Conservation (phyloP, 2,113 vertebrate genomes). For the Pituophis catenifer region DNA sequence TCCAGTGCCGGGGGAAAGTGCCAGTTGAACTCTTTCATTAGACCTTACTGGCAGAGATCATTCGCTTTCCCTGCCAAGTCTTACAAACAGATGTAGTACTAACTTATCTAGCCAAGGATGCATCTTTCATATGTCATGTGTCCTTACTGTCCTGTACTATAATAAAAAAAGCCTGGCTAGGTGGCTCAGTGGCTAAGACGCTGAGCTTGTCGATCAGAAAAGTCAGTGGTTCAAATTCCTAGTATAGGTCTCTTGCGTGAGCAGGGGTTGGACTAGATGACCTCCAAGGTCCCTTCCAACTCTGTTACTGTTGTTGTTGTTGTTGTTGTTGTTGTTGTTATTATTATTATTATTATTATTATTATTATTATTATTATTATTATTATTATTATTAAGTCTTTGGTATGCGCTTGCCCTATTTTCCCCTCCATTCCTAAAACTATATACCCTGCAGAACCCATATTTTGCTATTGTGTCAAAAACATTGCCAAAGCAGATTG, state of each 20-base stretch:
- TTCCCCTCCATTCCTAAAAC: neutral
- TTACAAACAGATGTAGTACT: neutral
- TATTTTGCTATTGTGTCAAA: neutral
- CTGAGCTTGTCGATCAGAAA: too few relatives aligned
- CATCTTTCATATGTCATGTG: constrained; percentile 8
- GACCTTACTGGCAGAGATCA: constrained; percentile 3
- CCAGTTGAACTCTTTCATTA: constrained; percentile 16
- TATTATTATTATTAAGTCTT: neutral
- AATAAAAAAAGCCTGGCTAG: neutral
- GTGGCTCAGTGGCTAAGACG: too few relatives aligned
- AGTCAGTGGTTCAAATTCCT: too few relatives aligned
- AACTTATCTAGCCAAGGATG: constrained; percentile 11
- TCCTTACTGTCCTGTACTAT: neutral
- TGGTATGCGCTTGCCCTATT: neutral
- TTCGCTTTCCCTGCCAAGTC: constrained; percentile 4
- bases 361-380: too few relatives aligned
- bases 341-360: too few relatives aligned
- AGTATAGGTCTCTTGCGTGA: too few relatives aligned
- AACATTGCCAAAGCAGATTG: neutral
- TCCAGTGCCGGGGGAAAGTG: neutral
- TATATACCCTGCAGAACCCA: neutral
- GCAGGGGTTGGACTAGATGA: too few relatives aligned
- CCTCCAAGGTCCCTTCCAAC: too few relatives aligned
- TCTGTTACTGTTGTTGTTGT: too few relatives aligned
- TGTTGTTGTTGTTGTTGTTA: too few relatives aligned